These are phyloP conservation scores for Poeciliopsis prolifica DNA, from an alignment of 2,113 vertebrate species.

Conservation along the genomic window DNA sequence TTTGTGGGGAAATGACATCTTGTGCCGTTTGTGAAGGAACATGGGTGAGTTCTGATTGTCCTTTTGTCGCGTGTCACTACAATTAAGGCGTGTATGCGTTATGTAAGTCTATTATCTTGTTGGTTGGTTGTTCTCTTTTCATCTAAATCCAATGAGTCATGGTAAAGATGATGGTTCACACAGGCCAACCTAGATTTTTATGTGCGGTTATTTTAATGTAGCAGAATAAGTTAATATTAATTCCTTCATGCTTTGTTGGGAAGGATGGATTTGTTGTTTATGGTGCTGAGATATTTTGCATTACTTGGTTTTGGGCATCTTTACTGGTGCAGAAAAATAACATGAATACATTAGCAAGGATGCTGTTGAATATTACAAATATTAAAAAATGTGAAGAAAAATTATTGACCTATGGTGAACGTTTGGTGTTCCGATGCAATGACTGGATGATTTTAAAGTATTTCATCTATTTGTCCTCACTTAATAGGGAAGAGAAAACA, in stretches of 20 bases:
- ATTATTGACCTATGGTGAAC: background rate
- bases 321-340: slow-evolving; percentile 16
- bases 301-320: slow-evolving; percentile 12
- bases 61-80: background rate
- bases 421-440: background rate
- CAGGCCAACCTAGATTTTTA: background rate
- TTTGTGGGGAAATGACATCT: background rate
- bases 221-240: slow-evolving; percentile 34
- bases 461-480: background rate
- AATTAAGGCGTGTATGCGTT: slow-evolving; percentile 16
- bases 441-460: background rate
- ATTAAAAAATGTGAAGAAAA: background rate
- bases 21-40: slow-evolving; percentile 24
- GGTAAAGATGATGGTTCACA: slow-evolving; percentile 26
- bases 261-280: too few relatives aligned
- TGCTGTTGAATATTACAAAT: slow-evolving; percentile 5
- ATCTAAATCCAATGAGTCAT: slow-evolving; percentile 20
- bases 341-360: slow-evolving; percentile 28
- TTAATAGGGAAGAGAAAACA: background rate
- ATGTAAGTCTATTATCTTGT: slow-evolving; percentile 47
- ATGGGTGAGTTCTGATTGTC: slow-evolving; percentile 17
- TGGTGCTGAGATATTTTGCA: background rate
- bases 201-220: slow-evolving; percentile 2
- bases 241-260: background rate
- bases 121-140: slow-evolving; percentile 16